Evolutionary conservation across 2,113 vertebrate genomes (phyloP).

Genomic region (human): GRCh38 chr12:54551501-54552000

Average conservation of each 20-base stretch:
- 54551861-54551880: not conserved
- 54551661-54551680: not conserved
- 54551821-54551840: not conserved
- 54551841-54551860: not conserved
- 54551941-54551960: not conserved
- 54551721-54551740: conserved; percentile 2
- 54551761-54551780: not conserved
- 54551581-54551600: not conserved
- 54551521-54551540: not conserved
- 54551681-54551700: not conserved
- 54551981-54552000: not conserved
- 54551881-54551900: not conserved
- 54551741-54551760: not conserved
- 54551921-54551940: not conserved
- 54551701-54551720: conserved; percentile 21
- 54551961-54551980: too few species aligned
- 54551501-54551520: conserved; percentile 1
- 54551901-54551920: conserved; percentile 39
- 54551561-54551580: not conserved
- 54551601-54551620: not conserved
- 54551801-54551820: not conserved
- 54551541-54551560: not conserved
- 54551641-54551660: not conserved
- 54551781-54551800: not conserved
- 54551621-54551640: not conserved